Base-by-base conservation (phyloP, 2,797 vertebrate genomes). In the Limosa lapponica region DNA sequence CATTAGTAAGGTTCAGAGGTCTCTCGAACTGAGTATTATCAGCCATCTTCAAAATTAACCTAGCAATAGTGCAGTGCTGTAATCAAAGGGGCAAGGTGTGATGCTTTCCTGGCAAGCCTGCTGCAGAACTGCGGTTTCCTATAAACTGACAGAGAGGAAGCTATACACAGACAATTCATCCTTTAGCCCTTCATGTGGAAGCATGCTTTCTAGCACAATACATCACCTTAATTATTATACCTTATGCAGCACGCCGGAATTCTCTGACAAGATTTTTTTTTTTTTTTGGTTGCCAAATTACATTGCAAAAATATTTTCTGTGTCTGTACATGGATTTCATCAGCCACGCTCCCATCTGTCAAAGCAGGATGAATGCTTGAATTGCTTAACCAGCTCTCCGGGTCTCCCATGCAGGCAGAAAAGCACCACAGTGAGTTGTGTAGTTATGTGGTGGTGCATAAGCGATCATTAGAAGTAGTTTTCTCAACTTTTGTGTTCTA, bases 401-500 rank as follows among this genome's bases (percentile, higher is more conserved):
- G 16, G 23, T 92, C 80, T 87, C 80, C 67, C 9, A 7, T 32
- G 17, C 44, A 74, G 34, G 22, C 87, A 69, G 46, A 75, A 78
- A 90, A 82, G 22, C 72, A 87, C 84, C 64, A 51, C 25, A 28
- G 79, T 70, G 82, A 94, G 49, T 79, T 80, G 61, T 61, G 49
- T 17, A n/a, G 37, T 84, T 88, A 71, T 34, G 6, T 34, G 79
- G 57, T 83, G 73, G 84, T 72, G 37, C 48, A 22, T 37, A 91
- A 91, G 82, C 6, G 17, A 75, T 96, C 84, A 94, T 86, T 73
- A 86, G 54, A 67, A 51, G 49, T 32, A 83, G 70, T 93, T 95
- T 94, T 93, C 82, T 80, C 90, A 89, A 97, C 88, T 95, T 96
- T 89, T 85, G 54, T 93, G 59, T 97, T 96, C 86, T 87, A 86